Conservation (phyloP, 1,140 invertebrate species). For the Scaptomyza graminum region DNA sequence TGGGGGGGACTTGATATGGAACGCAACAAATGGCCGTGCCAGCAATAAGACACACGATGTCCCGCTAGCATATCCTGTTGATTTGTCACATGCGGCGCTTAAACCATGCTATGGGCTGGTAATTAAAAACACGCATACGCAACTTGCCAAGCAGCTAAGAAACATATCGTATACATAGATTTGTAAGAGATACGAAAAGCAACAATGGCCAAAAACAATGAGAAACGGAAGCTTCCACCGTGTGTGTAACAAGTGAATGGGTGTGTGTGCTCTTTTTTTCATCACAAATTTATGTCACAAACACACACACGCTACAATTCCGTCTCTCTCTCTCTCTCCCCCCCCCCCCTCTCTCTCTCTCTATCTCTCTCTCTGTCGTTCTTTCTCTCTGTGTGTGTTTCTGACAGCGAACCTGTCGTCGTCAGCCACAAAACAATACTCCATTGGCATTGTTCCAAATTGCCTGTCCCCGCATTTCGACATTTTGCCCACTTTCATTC, state of each 20-base stretch:
- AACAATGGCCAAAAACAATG: constrained; percentile 10
- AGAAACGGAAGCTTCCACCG: not conserved
- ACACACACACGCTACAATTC: too few species aligned
- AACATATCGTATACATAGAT: not conserved
- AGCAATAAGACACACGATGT: constrained; percentile 26
- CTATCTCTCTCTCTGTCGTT: not conserved
- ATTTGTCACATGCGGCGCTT: constrained; percentile 73
- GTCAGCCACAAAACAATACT: constrained; percentile 30
- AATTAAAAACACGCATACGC: constrained; percentile 73
- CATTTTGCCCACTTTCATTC: not conserved
- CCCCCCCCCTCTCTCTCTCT: too few species aligned
- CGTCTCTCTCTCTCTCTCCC: not conserved
- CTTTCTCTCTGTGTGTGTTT: constrained; percentile 1
- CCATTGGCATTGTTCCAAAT: constrained; percentile 24
- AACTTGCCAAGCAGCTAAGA: constrained; percentile 9
- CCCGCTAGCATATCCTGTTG: constrained; percentile 60
- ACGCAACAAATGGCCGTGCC: constrained; percentile 60
- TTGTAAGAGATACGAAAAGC: not conserved
- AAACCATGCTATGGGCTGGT: constrained; percentile 45
- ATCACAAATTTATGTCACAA: constrained; percentile 15
- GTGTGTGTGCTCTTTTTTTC: not conserved
- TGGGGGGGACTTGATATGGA: constrained; percentile 11
- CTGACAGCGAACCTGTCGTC: constrained; percentile 10
- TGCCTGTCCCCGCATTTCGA: not conserved
- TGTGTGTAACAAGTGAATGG: constrained; percentile 54